Percentiles rank a stretch among this genome's conserved stretches.
Conservation (phyloP, 2,888 invertebrate species). For the Tiliacea citrago region DNA sequence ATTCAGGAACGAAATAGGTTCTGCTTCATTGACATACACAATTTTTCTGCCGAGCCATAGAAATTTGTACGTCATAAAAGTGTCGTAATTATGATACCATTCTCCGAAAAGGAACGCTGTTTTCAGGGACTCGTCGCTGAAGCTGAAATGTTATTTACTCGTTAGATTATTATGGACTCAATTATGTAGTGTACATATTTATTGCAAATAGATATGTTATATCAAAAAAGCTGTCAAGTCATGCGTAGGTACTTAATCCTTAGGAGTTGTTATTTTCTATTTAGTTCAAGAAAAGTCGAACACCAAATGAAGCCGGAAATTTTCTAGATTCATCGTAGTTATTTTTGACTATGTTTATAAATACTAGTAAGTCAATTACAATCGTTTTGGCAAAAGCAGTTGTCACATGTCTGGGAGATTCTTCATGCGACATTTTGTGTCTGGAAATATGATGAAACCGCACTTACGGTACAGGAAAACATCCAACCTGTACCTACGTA, state of each 20-base stretch:
- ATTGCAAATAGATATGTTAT: conserved; percentile 6
- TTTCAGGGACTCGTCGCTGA: conserved; percentile 73
- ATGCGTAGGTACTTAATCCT: background rate
- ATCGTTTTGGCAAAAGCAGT: background rate
- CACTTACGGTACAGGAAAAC: background rate
- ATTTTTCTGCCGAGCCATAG: conserved; percentile 78
- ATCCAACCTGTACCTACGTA: background rate
- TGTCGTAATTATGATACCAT: conserved; percentile 84
- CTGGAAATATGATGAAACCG: background rate
- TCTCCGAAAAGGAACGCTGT: conserved; percentile 77
- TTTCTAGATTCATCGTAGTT: background rate
- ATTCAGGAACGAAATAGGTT: conserved; percentile 68
- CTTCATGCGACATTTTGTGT: background rate
- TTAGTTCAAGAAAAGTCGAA: background rate
- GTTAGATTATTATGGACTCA: conserved; percentile 29
- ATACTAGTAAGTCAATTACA: too few relatives aligned
- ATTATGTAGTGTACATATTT: conserved; percentile 39
- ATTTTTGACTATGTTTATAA: background rate
- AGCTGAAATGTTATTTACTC: conserved; percentile 70
- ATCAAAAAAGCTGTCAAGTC: conserved; percentile 1
- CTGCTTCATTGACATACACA: conserved; percentile 71
- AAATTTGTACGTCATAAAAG: conserved; percentile 81
- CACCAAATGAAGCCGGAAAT: background rate
- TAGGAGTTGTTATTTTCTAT: background rate
- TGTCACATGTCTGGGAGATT: background rate